Evolutionary conservation across 2,888 invertebrate species (phyloP).

Genomic region (Drosophila subquinaria): DNA sequence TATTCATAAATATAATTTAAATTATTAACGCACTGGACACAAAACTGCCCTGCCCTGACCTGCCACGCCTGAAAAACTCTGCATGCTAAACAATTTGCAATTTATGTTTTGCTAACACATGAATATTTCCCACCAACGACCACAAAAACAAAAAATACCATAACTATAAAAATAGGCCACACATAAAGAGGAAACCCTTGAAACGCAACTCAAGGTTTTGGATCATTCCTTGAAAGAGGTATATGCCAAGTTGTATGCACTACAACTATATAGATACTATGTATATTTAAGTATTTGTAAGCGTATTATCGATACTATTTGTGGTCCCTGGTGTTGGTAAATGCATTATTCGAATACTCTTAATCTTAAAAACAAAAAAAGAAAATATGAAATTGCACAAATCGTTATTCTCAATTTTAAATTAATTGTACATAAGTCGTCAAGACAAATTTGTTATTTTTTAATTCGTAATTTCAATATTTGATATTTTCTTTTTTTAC

Average conservation of each 20-base stretch:
- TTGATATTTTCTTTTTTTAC: constrained; percentile 79
- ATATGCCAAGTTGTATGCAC: constrained; percentile 84
- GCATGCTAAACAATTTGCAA: constrained; percentile 57
- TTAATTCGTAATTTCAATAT: constrained; percentile 30
- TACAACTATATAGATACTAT: constrained; percentile 15
- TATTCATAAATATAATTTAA: constrained; percentile 14
- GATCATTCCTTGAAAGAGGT: constrained; percentile 97
- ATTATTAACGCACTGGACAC: constrained; percentile 50
- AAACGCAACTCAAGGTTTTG: constrained; percentile 95
- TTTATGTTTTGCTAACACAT: constrained; percentile 48
- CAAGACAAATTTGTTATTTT: constrained; percentile 22
- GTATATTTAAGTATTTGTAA: constrained; percentile 30
- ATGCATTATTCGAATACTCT: constrained; percentile 27
- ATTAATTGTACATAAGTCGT: constrained; percentile 81
- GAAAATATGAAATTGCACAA: constrained; percentile 85
- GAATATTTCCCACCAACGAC: constrained; percentile 52
- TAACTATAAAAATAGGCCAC: constrained; percentile 90
- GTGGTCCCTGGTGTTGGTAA: constrained; percentile 75
- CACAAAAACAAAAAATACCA: constrained; percentile 36
- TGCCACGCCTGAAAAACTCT: constrained; percentile 41
- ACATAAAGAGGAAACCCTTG: constrained; percentile 97
- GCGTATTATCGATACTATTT: constrained; percentile 21
- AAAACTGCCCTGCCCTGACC: constrained; percentile 18
- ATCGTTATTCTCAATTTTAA: constrained; percentile 85
- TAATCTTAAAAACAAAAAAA: constrained; percentile 55